Conservation (phyloP, 2,113 vertebrate species). For the Channa maculata region DNA sequence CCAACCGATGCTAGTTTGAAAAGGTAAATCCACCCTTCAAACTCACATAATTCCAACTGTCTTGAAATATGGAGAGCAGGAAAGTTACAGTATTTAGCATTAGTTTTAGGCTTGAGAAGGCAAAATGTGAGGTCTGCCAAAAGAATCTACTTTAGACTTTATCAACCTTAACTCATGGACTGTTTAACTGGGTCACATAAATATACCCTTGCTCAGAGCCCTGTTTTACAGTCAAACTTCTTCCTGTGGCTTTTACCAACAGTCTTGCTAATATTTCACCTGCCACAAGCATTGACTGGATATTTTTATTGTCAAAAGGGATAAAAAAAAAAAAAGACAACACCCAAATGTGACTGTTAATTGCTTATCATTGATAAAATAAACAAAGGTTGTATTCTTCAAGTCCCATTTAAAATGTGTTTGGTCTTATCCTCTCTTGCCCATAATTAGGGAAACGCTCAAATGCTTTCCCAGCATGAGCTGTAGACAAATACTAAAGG, state of each 20-base stretch:
- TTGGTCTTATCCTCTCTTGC: too few relatives aligned
- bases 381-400: too few relatives aligned
- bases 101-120: background rate
- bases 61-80: background rate
- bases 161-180: background rate
- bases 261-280: background rate
- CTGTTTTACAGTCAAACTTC: background rate
- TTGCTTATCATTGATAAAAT: too few relatives aligned
- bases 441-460: too few relatives aligned
- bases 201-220: background rate
- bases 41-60: conserved; percentile 18
- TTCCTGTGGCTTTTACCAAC: background rate
- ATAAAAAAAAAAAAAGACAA: too few relatives aligned
- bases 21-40: conserved; percentile 47
- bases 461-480: too few relatives aligned
- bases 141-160: background rate
- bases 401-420: too few relatives aligned
- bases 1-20: background rate
- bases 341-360: too few relatives aligned
- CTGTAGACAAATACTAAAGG: too few relatives aligned
- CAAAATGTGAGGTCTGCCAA: background rate
- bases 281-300: background rate
- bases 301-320: too few relatives aligned
- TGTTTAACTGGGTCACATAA: background rate
- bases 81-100: background rate